Evolutionary conservation across 1,140 invertebrate species (phyloP), one percentile per base, ranked within the genome.

Genomic region (Brachionus koreanus): DNA sequence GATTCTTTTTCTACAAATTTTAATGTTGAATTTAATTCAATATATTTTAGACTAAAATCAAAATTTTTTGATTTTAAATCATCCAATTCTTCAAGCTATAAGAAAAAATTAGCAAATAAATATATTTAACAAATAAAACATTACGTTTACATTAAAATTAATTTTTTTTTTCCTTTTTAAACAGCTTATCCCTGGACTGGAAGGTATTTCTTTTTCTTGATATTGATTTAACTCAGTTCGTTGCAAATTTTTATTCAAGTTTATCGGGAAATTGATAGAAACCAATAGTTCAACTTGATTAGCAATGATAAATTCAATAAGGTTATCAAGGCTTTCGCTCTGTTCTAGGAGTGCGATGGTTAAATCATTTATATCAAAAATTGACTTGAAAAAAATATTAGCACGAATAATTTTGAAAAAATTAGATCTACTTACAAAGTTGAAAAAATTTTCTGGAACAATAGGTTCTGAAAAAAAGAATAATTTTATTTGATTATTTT

Each of bases 321-420:
- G 33, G 37, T 79, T 12, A 43, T 79, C 76, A 42, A 10, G 19
- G 4, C 23, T 43, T 12, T 46, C 61, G 3, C 5, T 16, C 12
- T 3, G n/a, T 13, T 79, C 19, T 1, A 35, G 39, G 9, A 63
- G 19, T 13, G 57, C 35, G 13, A 79, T 16, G 9, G 46, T 79
- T 12, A 79, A n/a, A 37, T 79, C 76, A 61, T 65, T 65, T 35
- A 37, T 57, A 42, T 65, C 61, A 35, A 52, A 79, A 23, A 79
- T 76, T 10, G 23, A 29, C 74, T 76, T n/a, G n/a, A n/a, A n/a
- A 23, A n/a, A 76, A 46, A 35, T 57, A 33, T 46, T 5, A 35
- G 1, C 5, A 2, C 29, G 9, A 4, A 29, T 52, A 29, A 52
- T 16, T 25, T 52, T 49, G 0, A 77, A 52, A 72, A 29, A 29